Base-by-base conservation (phyloP, 2,113 vertebrate genomes). In the Tupaia tana region DNA sequence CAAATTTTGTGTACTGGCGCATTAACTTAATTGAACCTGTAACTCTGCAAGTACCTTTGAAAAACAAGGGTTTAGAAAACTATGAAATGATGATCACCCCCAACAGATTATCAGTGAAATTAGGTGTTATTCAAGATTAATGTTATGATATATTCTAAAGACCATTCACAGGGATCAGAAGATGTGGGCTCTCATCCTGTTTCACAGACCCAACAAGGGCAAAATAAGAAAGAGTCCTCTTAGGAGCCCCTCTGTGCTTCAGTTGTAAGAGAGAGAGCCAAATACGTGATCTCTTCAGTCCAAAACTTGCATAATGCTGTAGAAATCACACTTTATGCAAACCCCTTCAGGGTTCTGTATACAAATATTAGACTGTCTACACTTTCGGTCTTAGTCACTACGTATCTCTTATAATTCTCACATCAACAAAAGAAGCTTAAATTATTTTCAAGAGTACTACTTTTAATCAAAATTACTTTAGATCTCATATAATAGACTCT, bases 381-480 rank as follows among this genome's bases (percentile, higher is more conserved):
- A 13, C 19, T 9, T 64, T 75, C 52, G 10, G 12, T 77, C 34
- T 90, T 94, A 89, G 25, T 64, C 63, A 81, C 7, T 84, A 87
- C 64, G 18, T 70, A 74, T 7, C 10, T 96, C 25, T 82, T 94
- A 43, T 2, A 3, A 93, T 70, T 66, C 67, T 83, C 27, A 89
- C 20, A 83, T 79, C 78, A 94, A 86, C 24, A 86, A 66, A 92
- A 73, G 67, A 91, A 2, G 0, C 19, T 58, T 89, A 25, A 34
- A 59, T 75, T 9, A 67, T 85, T 94, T 97, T 96, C 90, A 93
- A 3, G 77, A 71, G 83, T 97, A 77, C 25, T n/a, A 31, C 61
- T 25, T 20, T 54, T 95, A 97, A 94, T 78, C 79, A 97, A 95
- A 98, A 93, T 79, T 93, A 87, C 31, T 25, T 89, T 82, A 87